Percentiles rank a stretch among this genome's conserved stretches.
These are phyloP conservation scores for Pelmatolapia mariae DNA, from an alignment of 2,113 vertebrate genomes.

Conservation along the genomic window DNA sequence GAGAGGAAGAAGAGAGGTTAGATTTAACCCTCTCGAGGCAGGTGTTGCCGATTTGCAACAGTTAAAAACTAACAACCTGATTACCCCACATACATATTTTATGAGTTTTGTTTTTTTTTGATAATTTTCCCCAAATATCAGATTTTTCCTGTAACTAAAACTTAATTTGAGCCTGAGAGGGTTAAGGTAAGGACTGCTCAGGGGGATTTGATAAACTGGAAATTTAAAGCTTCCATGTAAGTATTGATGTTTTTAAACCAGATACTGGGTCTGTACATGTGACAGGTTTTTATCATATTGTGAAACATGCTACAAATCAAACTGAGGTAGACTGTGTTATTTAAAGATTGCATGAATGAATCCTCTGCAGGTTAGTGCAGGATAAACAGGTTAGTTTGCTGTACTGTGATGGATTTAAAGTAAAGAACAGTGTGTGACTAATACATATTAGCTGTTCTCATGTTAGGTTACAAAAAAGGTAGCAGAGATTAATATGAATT, in stretches of 20 bases:
- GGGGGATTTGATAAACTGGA: neutral
- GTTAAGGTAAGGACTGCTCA: neutral
- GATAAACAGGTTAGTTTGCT: neutral
- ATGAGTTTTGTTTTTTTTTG: too few species aligned
- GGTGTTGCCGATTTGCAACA: too few species aligned
- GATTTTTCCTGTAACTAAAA: too few species aligned
- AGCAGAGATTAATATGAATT: neutral
- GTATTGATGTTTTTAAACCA: rapidly evolving
- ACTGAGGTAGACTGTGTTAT: neutral
- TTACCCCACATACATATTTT: too few species aligned
- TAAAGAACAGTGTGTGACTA: neutral
- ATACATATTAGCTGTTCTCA: neutral
- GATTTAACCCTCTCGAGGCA: too few species aligned
- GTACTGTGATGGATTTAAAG: neutral
- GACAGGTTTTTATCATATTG: neutral
- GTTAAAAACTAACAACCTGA: too few species aligned
- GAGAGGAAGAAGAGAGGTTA: neutral
- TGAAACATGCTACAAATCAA: neutral
- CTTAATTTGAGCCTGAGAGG: too few species aligned
- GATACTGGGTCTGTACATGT: neutral
- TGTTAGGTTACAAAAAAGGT: neutral
- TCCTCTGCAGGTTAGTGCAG: neutral
- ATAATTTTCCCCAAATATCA: too few species aligned
- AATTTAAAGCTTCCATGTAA: neutral
- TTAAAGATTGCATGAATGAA: neutral